A percentile compares a stretch with the other conserved stretches of the same genome.
Evolutionary conservation across 1,140 invertebrate species (phyloP).

Genomic region (Sipha flava): DNA sequence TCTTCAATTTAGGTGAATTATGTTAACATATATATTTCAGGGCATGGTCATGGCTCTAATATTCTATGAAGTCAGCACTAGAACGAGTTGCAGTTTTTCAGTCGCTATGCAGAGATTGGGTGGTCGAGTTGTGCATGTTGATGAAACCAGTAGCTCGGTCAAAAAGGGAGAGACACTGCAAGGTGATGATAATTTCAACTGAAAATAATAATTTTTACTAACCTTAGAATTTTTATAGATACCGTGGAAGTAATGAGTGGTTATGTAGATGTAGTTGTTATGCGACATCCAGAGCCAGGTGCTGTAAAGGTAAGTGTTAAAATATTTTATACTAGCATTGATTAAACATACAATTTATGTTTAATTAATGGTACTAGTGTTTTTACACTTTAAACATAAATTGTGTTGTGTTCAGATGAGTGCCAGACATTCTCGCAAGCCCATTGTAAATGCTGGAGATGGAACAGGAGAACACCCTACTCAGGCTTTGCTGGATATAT

Average conservation of each 20-base stretch:
- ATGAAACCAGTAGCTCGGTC: constrained; percentile 80
- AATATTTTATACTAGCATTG: too few species aligned
- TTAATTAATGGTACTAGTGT: too few species aligned
- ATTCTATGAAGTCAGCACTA: constrained; percentile 95
- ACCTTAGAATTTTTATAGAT: constrained; percentile 48
- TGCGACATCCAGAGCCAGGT: constrained; percentile 87
- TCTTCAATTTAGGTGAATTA: neutral
- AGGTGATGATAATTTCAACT: constrained; percentile 46
- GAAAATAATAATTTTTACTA: neutral
- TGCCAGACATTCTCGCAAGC: constrained; percentile 71
- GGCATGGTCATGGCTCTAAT: constrained; percentile 92
- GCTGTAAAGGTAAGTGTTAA: constrained; percentile 67
- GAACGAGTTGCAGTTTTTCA: constrained; percentile 91
- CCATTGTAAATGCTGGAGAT: constrained; percentile 95
- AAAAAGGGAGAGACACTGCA: constrained; percentile 95
- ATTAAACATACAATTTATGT: too few species aligned
- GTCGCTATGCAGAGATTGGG: constrained; percentile 93
- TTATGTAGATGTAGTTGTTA: constrained; percentile 84
- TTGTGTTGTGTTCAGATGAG: too few species aligned
- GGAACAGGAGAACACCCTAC: constrained; percentile 97
- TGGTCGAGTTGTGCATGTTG: constrained; percentile 81
- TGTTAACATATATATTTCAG: constrained; percentile 41
- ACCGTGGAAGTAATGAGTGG: constrained; percentile 75
- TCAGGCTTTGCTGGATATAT: constrained; percentile 93
- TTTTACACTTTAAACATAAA: too few species aligned